These are phyloP conservation scores for Calephelis nemesis DNA, from an alignment of 1,140 invertebrate species.

Conservation along the genomic window DNA sequence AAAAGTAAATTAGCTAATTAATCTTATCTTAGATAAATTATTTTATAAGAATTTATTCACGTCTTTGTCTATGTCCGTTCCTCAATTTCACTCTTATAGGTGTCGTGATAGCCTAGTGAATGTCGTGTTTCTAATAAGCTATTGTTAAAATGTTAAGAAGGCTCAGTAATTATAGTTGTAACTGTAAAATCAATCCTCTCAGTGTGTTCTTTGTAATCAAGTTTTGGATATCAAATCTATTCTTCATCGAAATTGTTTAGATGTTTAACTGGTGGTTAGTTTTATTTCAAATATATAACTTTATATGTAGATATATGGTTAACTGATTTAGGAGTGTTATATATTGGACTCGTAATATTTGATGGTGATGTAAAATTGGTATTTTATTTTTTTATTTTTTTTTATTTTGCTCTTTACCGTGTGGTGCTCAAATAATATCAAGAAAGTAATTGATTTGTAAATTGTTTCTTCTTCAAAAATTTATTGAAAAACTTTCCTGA, in stretches of 20 bases:
- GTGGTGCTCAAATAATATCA: conserved; percentile 58
- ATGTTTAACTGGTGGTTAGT: conserved; percentile 20
- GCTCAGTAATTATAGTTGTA: conserved; percentile 62
- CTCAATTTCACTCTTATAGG: conserved; percentile 75
- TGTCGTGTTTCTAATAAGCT: conserved; percentile 65
- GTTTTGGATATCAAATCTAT: conserved; percentile 34
- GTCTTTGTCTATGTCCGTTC: conserved; percentile 74
- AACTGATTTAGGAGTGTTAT: conserved; percentile 20
- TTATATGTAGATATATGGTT: conserved; percentile 26
- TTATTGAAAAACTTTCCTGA: conserved; percentile 12
- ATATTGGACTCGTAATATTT: conserved; percentile 12
- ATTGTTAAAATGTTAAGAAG: conserved; percentile 48
- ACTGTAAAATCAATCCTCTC: conserved; percentile 47
- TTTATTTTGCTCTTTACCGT: conserved; percentile 35
- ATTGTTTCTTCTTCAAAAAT: conserved; percentile 19
- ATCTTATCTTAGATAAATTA: conserved; percentile 51
- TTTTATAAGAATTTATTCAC: conserved; percentile 61
- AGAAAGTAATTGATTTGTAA: conserved; percentile 36
- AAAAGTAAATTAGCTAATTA: conserved; percentile 49
- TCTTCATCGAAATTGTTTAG: conserved; percentile 31
- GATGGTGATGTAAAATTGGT: background rate
- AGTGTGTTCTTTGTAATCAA: conserved; percentile 47
- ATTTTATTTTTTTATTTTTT: background rate
- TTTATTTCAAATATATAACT: conserved; percentile 21
- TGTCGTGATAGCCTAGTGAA: conserved; percentile 74